These are phyloP conservation scores for Eumacrocentrus americanus DNA, from an alignment of 2,888 invertebrate species.

Conservation along the genomic window DNA sequence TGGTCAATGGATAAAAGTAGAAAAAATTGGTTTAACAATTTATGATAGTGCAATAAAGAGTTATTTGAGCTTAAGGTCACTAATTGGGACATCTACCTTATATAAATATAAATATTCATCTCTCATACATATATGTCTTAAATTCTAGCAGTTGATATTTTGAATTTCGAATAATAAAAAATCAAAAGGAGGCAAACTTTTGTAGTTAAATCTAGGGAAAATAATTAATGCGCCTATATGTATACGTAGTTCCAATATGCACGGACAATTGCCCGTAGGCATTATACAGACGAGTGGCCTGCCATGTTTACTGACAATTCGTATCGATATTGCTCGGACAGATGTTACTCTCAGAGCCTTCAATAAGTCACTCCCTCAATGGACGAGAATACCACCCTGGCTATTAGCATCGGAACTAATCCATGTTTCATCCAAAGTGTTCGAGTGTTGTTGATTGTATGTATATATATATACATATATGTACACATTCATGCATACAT, in stretches of 20 bases:
- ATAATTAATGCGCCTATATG: not conserved
- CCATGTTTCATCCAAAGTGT: not conserved
- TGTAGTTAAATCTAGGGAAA: not conserved
- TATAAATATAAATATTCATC: not conserved
- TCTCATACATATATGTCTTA: not conserved
- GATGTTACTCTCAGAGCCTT: not conserved
- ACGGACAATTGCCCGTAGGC: not conserved
- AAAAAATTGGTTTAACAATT: too few species aligned
- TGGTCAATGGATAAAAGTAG: too few species aligned
- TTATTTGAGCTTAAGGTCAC: too few species aligned
- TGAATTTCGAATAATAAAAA: not conserved
- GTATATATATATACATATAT: too few species aligned
- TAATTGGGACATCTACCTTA: too few species aligned
- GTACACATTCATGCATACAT: not conserved
- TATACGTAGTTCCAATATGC: too few species aligned
- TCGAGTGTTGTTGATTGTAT: not conserved
- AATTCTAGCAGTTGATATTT: too few species aligned
- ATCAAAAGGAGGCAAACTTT: not conserved
- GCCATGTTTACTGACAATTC: not conserved
- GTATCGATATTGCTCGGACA: not conserved
- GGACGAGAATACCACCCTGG: not conserved
- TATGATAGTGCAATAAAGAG: too few species aligned
- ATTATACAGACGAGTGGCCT: not conserved
- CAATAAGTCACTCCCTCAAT: conserved; percentile 12
- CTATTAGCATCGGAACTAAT: conserved; percentile 15